These are phyloP conservation scores for Hydrolagus colliei DNA, from an alignment of 2,797 vertebrate species.

Conservation along the genomic window DNA sequence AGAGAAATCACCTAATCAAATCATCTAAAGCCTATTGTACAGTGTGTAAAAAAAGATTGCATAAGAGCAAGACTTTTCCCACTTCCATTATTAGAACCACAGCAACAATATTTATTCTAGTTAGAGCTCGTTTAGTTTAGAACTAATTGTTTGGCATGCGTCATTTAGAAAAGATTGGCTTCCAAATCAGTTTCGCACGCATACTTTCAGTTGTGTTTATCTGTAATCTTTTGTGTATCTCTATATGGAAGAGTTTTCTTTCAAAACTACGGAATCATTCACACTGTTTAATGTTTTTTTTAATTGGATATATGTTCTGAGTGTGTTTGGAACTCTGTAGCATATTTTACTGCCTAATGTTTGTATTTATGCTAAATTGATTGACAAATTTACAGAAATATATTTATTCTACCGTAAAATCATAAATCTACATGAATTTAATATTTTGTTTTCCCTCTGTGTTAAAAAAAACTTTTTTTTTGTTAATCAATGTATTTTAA, in stretches of 20 bases:
- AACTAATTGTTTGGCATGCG: background rate
- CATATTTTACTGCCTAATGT: background rate
- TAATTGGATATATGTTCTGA: background rate
- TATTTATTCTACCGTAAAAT: background rate
- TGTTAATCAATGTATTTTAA: conserved; percentile 6
- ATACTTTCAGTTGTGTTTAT: background rate
- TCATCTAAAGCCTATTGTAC: background rate
- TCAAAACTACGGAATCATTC: background rate
- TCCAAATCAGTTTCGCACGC: background rate
- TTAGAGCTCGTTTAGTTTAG: background rate
- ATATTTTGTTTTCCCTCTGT: background rate
- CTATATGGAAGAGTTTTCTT: background rate
- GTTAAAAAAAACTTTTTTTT: background rate
- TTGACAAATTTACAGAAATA: background rate
- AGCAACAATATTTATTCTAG: background rate
- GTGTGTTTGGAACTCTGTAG: background rate
- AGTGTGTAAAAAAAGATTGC: background rate
- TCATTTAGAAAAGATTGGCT: background rate
- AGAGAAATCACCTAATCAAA: background rate
- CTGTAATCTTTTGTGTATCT: background rate
- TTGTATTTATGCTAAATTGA: background rate
- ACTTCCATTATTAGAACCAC: background rate
- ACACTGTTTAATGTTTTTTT: background rate
- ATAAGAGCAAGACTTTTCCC: background rate
- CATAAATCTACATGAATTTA: background rate